Evolutionary conservation across 1,140 invertebrate species (phyloP), one percentile per base, ranked within the genome.

Genomic region (Drosophila nigrodunni): DNA sequence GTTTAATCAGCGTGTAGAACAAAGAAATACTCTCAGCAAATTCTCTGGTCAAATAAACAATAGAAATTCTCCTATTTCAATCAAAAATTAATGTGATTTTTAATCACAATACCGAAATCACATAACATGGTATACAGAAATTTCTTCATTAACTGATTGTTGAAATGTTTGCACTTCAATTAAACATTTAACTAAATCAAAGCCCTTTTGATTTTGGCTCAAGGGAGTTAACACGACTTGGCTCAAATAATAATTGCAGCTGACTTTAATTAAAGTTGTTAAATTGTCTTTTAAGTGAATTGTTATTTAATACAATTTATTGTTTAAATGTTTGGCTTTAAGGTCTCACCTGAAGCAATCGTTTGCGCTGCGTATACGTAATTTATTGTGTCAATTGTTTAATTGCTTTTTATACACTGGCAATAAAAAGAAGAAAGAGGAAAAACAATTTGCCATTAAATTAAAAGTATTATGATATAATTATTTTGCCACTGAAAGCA

Each of bases 401-500:
- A 54, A 54, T 54, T 35, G 50, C 30, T 11, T 30, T 30, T 30
- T n/a, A 30, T 34, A 50, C 21, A n/a, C 25, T 34, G 30, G n/a
- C 7, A 37, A 54, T 35, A 35, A 54, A 15, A 54, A 37, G 30
- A 35, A 15, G 15, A 34, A 21, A 50, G 30, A 0, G 9, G 8
- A 54, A 54, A 15, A 54, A 13, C 50, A 35, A 54, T 37, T 54
- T 37, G 34, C 34, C 10, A 57, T 54, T 54, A 15, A 18, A n/a
- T n/a, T n/a, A 35, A 7, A 8, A 54, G 30, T 7, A n/a, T 15
- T 39, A 18, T 64, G 37, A 46, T 49, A 15, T 54, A 34, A 30
- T 21, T 39, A 39, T 50, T 34, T 50, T 50, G 21, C 49, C 10
- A 25, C 15, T 50, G 10, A n/a, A 9, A 66, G 49, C 49, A 30